phyloP scores from a whole-genome alignment of 2,888 invertebrate species.

The Eilema sororculum region DNA sequence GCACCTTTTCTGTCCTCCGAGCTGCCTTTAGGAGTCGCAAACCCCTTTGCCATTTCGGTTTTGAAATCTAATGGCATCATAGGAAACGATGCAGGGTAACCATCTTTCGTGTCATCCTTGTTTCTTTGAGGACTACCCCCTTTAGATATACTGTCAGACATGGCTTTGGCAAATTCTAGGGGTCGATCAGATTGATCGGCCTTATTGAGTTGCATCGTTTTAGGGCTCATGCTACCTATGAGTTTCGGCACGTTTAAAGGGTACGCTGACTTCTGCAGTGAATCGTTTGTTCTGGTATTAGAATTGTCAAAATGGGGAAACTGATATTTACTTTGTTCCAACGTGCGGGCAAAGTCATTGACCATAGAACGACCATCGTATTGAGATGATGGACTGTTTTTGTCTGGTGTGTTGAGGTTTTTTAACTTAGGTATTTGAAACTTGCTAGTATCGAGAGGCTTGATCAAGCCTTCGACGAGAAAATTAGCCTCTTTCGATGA shows the following conservation, averaged over 20 bases:
- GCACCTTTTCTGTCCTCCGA: conserved; percentile 82
- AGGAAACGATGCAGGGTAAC: conserved; percentile 71
- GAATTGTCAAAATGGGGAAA: conserved; percentile 80
- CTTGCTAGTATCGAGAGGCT: conserved; percentile 92
- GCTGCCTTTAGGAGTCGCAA: conserved; percentile 79
- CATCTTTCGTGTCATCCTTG: conserved; percentile 78
- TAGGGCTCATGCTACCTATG: conserved; percentile 80
- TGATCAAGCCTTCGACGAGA: conserved; percentile 91
- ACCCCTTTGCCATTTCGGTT: conserved; percentile 81
- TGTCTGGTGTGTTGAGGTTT: conserved; percentile 82
- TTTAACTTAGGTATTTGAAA: conserved; percentile 95
- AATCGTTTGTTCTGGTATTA: conserved; percentile 69
- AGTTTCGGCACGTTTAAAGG: conserved; percentile 81
- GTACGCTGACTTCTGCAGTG: conserved; percentile 78
- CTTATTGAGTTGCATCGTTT: conserved; percentile 70
- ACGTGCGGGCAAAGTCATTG: conserved; percentile 77
- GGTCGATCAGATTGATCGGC: conserved; percentile 71
- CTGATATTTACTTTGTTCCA: conserved; percentile 80
- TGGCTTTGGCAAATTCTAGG: conserved; percentile 74
- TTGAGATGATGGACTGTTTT: conserved; percentile 76
- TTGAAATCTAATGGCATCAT: conserved; percentile 80
- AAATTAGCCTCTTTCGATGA: conserved; percentile 88
- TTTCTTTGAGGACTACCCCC: conserved; percentile 72
- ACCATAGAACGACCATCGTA: conserved; percentile 80
- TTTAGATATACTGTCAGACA: conserved; percentile 76